These are phyloP conservation scores for Fregetta grallaria DNA, from an alignment of 2,113 vertebrate genomes.

Conservation along the genomic window DNA sequence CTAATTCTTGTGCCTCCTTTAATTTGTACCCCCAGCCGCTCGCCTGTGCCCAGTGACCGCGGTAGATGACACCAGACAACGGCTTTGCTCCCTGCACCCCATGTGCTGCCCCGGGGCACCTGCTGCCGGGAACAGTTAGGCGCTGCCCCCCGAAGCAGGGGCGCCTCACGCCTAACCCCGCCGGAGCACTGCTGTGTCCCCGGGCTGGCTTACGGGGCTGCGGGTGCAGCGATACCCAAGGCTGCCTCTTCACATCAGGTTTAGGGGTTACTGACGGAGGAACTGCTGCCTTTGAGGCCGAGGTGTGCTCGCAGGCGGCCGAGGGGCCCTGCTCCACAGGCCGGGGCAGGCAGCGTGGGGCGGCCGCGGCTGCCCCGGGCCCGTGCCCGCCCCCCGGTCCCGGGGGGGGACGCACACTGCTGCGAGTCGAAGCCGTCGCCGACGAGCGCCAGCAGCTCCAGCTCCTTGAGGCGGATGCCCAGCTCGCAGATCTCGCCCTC, in stretches of 20 bases:
- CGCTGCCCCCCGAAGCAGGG: background rate
- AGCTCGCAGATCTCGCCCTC: constrained; percentile 61
- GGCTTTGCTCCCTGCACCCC: no score
- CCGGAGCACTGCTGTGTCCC: background rate
- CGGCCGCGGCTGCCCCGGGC: background rate
- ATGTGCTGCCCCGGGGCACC: background rate
- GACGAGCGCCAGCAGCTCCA: constrained; percentile 52
- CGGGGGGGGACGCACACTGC: constrained; percentile 46
- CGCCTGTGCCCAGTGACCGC: rapidly evolving
- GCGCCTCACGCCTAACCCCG: rapidly evolving
- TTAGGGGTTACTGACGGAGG: background rate
- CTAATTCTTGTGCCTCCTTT: rapidly evolving
- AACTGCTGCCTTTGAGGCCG: background rate
- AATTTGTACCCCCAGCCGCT: background rate
- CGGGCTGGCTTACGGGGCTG: background rate
- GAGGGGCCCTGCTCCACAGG: background rate
- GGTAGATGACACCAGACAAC: rapidly evolving
- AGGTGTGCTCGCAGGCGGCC: background rate
- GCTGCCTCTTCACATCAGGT: background rate
- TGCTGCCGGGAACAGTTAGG: rapidly evolving
- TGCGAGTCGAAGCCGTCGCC: constrained; percentile 44
- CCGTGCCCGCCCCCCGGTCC: background rate
- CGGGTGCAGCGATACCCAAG: rapidly evolving
- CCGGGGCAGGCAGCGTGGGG: no score
- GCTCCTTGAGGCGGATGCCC: constrained; percentile 60